Evolutionary conservation across 1,140 invertebrate species (phyloP).

Genomic region (Macrocentrus cingulum): DNA sequence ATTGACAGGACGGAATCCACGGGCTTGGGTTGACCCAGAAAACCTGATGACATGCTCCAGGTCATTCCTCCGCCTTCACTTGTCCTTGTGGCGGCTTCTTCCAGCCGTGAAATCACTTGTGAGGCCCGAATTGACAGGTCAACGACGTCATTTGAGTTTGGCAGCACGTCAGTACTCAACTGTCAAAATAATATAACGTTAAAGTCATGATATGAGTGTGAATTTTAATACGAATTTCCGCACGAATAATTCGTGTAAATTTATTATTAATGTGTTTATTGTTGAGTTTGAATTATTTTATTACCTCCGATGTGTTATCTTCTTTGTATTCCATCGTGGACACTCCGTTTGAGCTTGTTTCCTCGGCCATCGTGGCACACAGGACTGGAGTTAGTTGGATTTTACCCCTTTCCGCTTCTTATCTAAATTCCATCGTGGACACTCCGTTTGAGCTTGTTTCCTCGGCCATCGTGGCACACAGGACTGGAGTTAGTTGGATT

Average conservation of each 20-base stretch:
- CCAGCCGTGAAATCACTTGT: slow-evolving; percentile 66
- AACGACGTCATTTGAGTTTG: slow-evolving; percentile 47
- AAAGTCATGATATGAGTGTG: no score
- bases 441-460: slow-evolving; percentile 47
- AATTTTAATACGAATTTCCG: no score
- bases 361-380: slow-evolving; percentile 59
- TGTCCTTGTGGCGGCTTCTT: slow-evolving; percentile 63
- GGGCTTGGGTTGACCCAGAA: slow-evolving; percentile 48
- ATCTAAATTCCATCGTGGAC: slow-evolving; percentile 48
- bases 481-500: background rate
- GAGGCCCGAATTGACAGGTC: slow-evolving; percentile 69
- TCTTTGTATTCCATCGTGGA: slow-evolving; percentile 49
- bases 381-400: background rate
- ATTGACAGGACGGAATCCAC: slow-evolving; percentile 52
- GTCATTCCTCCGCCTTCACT: slow-evolving; percentile 56
- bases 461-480: slow-evolving; percentile 59
- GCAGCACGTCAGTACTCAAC: slow-evolving; percentile 46
- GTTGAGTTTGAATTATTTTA: no score
- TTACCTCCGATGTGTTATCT: slow-evolving; percentile 49
- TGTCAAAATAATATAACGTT: slow-evolving; percentile 55
- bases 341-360: slow-evolving; percentile 46
- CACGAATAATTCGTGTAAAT: no score
- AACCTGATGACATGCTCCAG: slow-evolving; percentile 55
- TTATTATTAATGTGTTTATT: no score
- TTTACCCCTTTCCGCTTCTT: background rate